Base-by-base conservation (phyloP, 2,888 invertebrate species). In the Cryptus viduatorius region DNA sequence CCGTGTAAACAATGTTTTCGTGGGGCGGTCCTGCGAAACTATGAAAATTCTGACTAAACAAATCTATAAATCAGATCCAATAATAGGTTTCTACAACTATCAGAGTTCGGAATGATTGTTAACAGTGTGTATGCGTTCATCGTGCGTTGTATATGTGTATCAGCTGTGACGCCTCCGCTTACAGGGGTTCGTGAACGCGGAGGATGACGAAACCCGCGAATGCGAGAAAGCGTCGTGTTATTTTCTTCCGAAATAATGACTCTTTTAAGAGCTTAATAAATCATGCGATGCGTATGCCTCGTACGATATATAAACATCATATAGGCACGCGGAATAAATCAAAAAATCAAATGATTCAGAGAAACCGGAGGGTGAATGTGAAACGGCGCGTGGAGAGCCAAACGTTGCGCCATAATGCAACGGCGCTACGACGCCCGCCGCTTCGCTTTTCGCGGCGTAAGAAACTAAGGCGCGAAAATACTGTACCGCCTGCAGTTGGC, bases 31-130 rank as follows among this genome's bases (percentile, higher is more conserved):
- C 48, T 64, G 69, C 78, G 82, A 83, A 86, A 86, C 87, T 78
- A 85, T 86, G 82, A 69, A 73, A 77, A 82, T 87, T 61, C 72
- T 73, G 86, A 84, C 86, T 84, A 87, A 87, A 86, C 87, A 89
- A 88, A 90, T 89, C 85, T 75, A 87, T 89, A 89, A 89, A 88
- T 89, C 88, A 87, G 85, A 77, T 86, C 83, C 89, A 90, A 90
- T 90, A 90, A 90, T 90, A 89, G 37, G 89, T 86, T 75, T 67
- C 59, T 73, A 69, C 67, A 50, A 84, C 79, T 69, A 73, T 64
- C 59, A 19, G 48, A 4, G 29, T 24, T 24, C 14, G 37, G 65
- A 72, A 48, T 61, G 44, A 76, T 53, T 48, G 42, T 65, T 48
- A 16, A 48, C 44, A 12, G 24, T 77, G 0, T 59, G 44, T 12